phyloP scores from a whole-genome alignment of 2,113 vertebrate genomes.

The Pedionomus torquatus region DNA sequence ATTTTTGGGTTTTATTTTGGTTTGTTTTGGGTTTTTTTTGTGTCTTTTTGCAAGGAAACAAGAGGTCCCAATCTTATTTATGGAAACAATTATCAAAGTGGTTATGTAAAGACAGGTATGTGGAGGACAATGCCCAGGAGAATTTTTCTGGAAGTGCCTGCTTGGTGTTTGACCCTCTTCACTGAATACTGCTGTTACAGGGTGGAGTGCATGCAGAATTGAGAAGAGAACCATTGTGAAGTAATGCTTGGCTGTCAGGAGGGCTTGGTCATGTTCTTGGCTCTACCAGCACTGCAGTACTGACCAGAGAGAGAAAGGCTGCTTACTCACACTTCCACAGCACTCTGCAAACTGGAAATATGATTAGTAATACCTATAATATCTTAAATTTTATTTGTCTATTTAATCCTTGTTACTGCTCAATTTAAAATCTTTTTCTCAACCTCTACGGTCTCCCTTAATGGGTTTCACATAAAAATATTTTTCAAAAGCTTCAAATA shows the following conservation, averaged over 20 bases:
- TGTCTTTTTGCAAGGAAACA: neutral
- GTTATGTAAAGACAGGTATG: neutral
- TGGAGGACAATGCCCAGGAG: neutral
- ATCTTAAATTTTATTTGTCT: neutral
- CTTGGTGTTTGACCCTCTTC: neutral
- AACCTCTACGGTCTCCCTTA: neutral
- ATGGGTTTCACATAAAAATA: neutral
- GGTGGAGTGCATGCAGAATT: fast-evolving
- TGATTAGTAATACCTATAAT: neutral
- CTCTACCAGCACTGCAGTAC: fast-evolving
- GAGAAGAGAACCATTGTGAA: neutral
- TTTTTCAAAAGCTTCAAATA: neutral
- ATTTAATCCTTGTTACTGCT: neutral
- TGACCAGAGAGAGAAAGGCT: neutral
- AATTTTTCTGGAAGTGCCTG: neutral
- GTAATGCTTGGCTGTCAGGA: neutral
- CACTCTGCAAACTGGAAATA: neutral
- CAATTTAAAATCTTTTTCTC: neutral
- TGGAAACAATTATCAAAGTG: neutral
- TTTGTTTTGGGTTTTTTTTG: too few species aligned
- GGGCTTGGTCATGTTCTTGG: neutral
- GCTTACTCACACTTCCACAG: neutral
- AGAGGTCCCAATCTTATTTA: neutral
- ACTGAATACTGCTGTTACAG: neutral
- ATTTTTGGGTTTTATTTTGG: too few species aligned